Conservation (phyloP, 1,140 invertebrate genomes). For the Bombus haemorrhoidalis region DNA sequence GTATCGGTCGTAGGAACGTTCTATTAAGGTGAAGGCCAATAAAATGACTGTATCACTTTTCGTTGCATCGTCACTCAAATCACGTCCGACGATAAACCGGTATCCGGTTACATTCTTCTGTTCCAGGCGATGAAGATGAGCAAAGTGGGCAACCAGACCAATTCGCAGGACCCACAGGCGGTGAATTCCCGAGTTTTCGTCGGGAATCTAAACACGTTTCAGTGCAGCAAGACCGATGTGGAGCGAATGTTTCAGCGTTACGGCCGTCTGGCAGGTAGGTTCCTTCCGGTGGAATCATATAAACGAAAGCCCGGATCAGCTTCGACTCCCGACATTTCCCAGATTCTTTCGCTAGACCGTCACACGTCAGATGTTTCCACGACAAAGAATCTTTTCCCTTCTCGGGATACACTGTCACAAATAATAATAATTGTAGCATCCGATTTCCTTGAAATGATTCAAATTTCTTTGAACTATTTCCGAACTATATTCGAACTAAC, state of each 20-base stretch:
- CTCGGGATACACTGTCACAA: too few species aligned
- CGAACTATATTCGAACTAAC: too few species aligned
- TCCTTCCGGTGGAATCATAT: conserved; percentile 29
- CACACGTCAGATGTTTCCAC: conserved; percentile 18
- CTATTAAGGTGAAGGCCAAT: neutral
- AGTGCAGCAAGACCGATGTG: conserved; percentile 94
- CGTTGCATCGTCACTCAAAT: conserved; percentile 36
- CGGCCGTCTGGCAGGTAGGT: conserved; percentile 90
- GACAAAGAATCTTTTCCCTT: neutral
- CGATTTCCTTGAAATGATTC: too few species aligned
- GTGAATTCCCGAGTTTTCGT: conserved; percentile 95
- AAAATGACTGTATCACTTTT: conserved; percentile 43
- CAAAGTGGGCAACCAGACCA: conserved; percentile 94
- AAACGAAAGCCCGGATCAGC: conserved; percentile 34
- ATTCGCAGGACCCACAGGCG: conserved; percentile 93
- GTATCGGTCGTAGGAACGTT: neutral
- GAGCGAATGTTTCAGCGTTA: conserved; percentile 94
- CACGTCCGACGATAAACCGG: conserved; percentile 41
- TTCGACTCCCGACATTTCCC: neutral
- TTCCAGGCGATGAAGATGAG: conserved; percentile 88
- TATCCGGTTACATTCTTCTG: conserved; percentile 55
- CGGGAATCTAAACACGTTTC: conserved; percentile 95
- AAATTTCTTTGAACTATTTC: too few species aligned
- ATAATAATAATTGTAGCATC: neutral
- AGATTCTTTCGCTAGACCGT: conserved; percentile 2